Conservation (phyloP, 2,797 vertebrate genomes). For the Rhinatrema bivittatum region DNA sequence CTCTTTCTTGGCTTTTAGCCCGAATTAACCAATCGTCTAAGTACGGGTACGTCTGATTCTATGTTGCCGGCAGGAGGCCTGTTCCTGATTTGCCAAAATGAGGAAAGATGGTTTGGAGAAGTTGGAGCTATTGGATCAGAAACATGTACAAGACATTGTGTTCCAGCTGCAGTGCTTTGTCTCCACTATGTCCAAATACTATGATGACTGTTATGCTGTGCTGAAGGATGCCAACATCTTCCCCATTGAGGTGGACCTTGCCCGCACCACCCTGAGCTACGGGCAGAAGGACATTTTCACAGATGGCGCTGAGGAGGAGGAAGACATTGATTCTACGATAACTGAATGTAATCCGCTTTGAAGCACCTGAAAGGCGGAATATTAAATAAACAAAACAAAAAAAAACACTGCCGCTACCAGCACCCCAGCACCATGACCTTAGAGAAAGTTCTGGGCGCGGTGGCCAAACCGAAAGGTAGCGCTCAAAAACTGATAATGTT, state of each 20-base stretch:
- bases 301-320: slow-evolving; percentile 65
- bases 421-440: too few species aligned
- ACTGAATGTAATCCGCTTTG: too few species aligned
- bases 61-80: slow-evolving; percentile 92
- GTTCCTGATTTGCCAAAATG: slow-evolving; percentile 91
- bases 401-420: too few species aligned
- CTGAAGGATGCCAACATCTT: slow-evolving; percentile 92
- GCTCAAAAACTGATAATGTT: too few species aligned
- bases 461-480: too few species aligned
- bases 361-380: too few species aligned
- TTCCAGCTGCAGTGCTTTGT: slow-evolving; percentile 98
- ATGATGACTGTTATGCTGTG: slow-evolving; percentile 85
- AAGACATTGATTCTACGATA: slow-evolving; percentile 16
- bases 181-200: slow-evolving; percentile 93
- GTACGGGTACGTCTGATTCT: slow-evolving; percentile 88
- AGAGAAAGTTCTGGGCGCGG: too few species aligned
- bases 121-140: slow-evolving; percentile 95
- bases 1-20: too few species aligned
- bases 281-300: slow-evolving; percentile 66
- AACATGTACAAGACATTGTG: slow-evolving; percentile 96
- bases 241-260: slow-evolving; percentile 96
- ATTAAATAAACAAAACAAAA: too few species aligned
- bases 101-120: slow-evolving; percentile 96
- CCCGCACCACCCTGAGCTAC: slow-evolving; percentile 86
- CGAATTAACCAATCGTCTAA: too few species aligned